phyloP scores from a whole-genome alignment of 2,888 invertebrate species.

The Notodonta ziczac region DNA sequence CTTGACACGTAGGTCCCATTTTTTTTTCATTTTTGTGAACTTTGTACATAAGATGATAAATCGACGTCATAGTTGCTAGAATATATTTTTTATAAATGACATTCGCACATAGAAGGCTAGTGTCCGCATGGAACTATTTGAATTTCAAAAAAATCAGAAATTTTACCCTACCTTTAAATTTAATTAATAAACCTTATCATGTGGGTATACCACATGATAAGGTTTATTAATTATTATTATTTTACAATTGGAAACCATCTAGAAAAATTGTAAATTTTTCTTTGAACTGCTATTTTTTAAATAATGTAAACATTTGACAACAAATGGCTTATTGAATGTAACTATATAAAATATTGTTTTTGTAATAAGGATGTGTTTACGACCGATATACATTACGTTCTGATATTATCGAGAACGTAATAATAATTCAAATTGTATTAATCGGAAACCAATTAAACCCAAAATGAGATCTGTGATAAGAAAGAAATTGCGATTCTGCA shows the following conservation, averaged over 20 bases:
- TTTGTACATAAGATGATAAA: constrained; percentile 6
- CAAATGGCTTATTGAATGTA: neutral
- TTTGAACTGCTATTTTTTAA: too few relatives aligned
- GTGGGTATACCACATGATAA: too few relatives aligned
- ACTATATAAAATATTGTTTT: neutral
- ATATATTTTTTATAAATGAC: neutral
- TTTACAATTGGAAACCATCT: too few relatives aligned
- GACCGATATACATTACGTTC: constrained; percentile 11
- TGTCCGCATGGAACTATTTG: too few relatives aligned
- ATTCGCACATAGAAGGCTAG: too few relatives aligned
- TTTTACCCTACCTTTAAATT: too few relatives aligned
- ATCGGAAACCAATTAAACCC: neutral
- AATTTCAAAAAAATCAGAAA: too few relatives aligned
- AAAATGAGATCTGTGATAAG: constrained; percentile 4
- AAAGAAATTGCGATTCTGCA: neutral
- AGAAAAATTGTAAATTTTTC: too few relatives aligned
- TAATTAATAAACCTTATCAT: too few relatives aligned
- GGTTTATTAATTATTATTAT: too few relatives aligned
- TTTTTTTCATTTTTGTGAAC: constrained; percentile 18
- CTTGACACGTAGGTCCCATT: constrained; percentile 54
- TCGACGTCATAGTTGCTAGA: neutral
- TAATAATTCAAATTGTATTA: neutral
- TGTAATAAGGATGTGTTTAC: neutral
- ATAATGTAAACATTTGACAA: too few relatives aligned
- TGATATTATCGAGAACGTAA: neutral